Conservation (phyloP, 2,113 vertebrate species). For the Rafetus swinhoei region DNA sequence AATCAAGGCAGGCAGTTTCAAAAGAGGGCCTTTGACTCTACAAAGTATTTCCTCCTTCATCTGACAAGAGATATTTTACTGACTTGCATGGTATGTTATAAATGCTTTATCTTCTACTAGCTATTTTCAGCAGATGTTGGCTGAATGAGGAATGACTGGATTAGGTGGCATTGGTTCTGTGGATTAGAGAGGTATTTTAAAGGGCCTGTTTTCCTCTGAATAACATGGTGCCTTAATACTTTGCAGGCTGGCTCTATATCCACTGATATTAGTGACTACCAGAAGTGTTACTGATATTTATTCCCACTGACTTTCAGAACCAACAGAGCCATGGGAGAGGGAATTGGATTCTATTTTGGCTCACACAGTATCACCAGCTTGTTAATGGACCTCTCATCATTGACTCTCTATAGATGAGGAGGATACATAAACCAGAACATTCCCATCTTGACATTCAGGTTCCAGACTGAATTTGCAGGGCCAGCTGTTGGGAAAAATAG, state of each 20-base stretch:
- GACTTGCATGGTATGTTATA: neutral
- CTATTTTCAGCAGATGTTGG: neutral
- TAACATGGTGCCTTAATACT: neutral
- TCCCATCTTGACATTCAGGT: too few species aligned
- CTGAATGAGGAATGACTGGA: too few species aligned
- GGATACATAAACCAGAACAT: neutral
- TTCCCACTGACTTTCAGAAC: slow-evolving; percentile 20
- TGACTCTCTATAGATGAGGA: neutral
- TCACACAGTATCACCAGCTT: neutral
- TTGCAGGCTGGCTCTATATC: neutral
- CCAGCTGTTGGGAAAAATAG: neutral
- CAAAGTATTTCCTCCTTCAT: neutral
- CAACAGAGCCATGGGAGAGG: neutral
- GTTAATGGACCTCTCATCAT: neutral
- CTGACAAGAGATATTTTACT: neutral
- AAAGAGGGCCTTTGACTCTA: neutral
- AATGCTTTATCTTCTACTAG: neutral
- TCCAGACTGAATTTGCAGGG: neutral
- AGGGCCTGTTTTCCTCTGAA: neutral
- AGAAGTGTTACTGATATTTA: slow-evolving; percentile 12
- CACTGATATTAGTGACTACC: slow-evolving; percentile 5
- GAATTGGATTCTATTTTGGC: neutral
- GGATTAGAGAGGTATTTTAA: neutral
- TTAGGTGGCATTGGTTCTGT: neutral
- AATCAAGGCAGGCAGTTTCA: neutral